Evolutionary conservation across 2,113 vertebrate species (phyloP).

Genomic region (Gymnarchus niloticus): DNA sequence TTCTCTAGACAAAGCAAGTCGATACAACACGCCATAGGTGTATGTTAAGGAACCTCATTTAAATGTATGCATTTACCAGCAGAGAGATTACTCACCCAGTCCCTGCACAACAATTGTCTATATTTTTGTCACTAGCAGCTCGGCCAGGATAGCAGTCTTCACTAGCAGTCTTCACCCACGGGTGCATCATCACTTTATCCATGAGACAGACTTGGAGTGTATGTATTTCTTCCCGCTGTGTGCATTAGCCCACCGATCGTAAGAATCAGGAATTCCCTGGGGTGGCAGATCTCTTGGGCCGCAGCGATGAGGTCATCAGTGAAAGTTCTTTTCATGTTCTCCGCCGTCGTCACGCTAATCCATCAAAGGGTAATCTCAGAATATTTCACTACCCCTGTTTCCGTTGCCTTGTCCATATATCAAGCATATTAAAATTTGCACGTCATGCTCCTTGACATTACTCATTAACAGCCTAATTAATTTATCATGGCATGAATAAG

Average conservation of each 20-base stretch:
- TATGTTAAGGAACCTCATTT: neutral
- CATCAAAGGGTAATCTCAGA: neutral
- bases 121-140: too few relatives aligned
- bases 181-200: neutral
- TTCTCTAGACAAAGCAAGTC: neutral
- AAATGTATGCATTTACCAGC: too few relatives aligned
- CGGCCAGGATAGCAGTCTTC: too few relatives aligned
- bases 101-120: too few relatives aligned
- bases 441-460: neutral
- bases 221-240: too few relatives aligned
- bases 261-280: neutral
- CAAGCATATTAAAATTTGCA: neutral
- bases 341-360: neutral
- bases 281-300: neutral
- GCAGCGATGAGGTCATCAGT: neutral
- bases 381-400: neutral
- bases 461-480: neutral
- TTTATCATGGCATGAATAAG: constrained; percentile 11
- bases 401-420: neutral
- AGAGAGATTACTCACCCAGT: too few relatives aligned
- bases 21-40: neutral
- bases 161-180: neutral
- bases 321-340: neutral
- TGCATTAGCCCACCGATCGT: too few relatives aligned
- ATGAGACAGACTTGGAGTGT: neutral